Evolutionary conservation across 2,888 invertebrate species (phyloP).

Genomic region (Philereme vetulata): DNA sequence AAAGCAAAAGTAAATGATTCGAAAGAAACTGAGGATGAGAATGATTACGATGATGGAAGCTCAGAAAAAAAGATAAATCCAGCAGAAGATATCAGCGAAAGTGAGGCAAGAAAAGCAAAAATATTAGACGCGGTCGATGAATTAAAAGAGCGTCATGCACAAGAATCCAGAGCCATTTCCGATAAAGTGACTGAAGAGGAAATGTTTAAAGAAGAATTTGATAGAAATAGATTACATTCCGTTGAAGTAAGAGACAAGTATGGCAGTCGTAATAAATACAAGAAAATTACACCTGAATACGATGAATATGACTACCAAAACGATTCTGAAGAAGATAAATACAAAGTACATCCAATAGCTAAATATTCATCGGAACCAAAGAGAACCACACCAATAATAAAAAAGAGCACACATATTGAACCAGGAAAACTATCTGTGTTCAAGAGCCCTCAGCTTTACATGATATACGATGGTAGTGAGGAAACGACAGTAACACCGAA

Average conservation of each 20-base stretch:
- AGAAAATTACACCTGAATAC: slow-evolving; percentile 51
- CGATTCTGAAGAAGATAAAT: slow-evolving; percentile 55
- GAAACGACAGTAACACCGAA: slow-evolving; percentile 38
- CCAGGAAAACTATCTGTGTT: slow-evolving; percentile 68
- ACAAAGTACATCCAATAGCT: slow-evolving; percentile 46
- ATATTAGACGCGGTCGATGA: slow-evolving; percentile 70
- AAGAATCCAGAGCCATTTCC: slow-evolving; percentile 65
- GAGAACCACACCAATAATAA: slow-evolving; percentile 35
- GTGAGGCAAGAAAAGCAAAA: slow-evolving; percentile 64
- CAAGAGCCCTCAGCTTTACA: slow-evolving; percentile 64
- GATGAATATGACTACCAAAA: slow-evolving; percentile 65
- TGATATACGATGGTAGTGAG: slow-evolving; percentile 55
- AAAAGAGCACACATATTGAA: slow-evolving; percentile 43
- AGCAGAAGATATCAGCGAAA: slow-evolving; percentile 52
- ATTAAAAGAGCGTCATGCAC: slow-evolving; percentile 66
- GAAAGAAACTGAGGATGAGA: slow-evolving; percentile 21
- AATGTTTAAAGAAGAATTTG: slow-evolving; percentile 59
- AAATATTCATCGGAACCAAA: slow-evolving; percentile 40
- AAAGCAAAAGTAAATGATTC: slow-evolving; percentile 44
- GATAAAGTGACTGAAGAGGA: slow-evolving; percentile 72
- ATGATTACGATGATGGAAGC: slow-evolving; percentile 51
- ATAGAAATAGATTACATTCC: slow-evolving; percentile 22
- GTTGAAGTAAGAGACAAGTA: slow-evolving; percentile 52
- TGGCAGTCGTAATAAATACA: slow-evolving; percentile 25
- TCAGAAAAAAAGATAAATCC: slow-evolving; percentile 50